Evolutionary conservation across 2,888 invertebrate genomes (phyloP), one percentile per base, ranked within the genome.

Genomic region (Drosophila flavopinicola): DNA sequence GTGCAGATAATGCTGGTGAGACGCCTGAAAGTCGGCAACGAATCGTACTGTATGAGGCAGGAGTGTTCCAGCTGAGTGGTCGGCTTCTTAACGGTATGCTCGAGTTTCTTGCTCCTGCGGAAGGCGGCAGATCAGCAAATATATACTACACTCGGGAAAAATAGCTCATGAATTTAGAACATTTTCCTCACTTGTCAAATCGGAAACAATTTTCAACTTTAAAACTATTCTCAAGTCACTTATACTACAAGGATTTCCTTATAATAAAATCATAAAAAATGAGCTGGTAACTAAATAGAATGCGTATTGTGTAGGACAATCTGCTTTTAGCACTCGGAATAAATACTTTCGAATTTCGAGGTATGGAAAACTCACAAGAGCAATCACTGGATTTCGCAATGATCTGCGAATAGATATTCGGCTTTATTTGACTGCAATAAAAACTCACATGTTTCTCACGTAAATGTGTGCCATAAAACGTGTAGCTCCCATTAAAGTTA

Each of bases 1-100:
- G 99, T 99, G 90, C 99, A 99, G 88, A 99, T 97, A 88, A 99
- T 97, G 70, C 99, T 98, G 1, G 98, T 47, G 10, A 67, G 56
- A 0, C 45, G 49, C 11, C 17, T 17, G 7, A 32, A 38, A 3
- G 0, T 25, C 1, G 29, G 1, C 27, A 15, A 6, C 6, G 25
- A 29, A 11, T 67, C 24, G 24, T 67, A 66, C 2, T 32, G 6
- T 5, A 67, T 37, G 1, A 7, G 41, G 11, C 60, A 54, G 0
- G 44, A 15, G 32, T 59, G 54, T 6, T 67, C 67, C 60, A 66
- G 10, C 1, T 37, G 38, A 7, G 6, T 53, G 1, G 17, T 39
- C 3, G 47, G 30, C 30, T n/a, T 23, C 23, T n/a, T 17, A 1
- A 6, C 17, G 1, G 2, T 3, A 10, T 7, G 1, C 2, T 7